Evolutionary conservation across 2,888 invertebrate genomes (phyloP), one percentile per base, ranked within the genome.

Genomic region (Andrena dorsata): DNA sequence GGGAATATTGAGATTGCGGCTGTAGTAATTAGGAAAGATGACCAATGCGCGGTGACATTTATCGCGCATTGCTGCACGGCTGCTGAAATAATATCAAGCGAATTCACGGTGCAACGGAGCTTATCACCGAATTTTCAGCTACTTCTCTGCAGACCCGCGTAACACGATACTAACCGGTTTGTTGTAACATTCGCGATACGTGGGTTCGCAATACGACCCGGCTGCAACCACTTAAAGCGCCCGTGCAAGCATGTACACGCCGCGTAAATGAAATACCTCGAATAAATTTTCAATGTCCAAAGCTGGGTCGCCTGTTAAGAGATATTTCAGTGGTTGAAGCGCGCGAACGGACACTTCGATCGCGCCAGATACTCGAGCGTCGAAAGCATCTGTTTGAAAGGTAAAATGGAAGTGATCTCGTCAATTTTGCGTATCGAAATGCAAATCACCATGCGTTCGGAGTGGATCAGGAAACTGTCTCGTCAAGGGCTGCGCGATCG

Each of bases 91-190:
- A 28, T 35, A 72, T 7, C 13, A 23, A 20, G 2, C 16, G 6
- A 20, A 20, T 63, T 66, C 5, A 10, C 13, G 20, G 53, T 35
- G 47, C 53, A 5, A 8, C 13, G 26, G 60, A 51, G 58, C 13
- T 58, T 49, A 56, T 28, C 8, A 20, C 10, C 66, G 58, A 76
- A 76, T 49, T 73, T 78, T 76, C 53, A 53, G 32, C 28, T 30
- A 58, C 49, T 64, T 64, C 70, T 41, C 32, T 49, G 35, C 26
- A 70, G 71, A 76, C 28, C 7, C 20, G 6, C 30, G 71, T 64
- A 81, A 75, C 69, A 8, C 35, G 58, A 82, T 56, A 49, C 47
- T 35, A 75, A 77, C 61, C 70, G 78, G 76, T 82, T 84, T 73
- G 70, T 75, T 73, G 60, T 73, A 73, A 84, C 60, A 82, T 71